These are phyloP conservation scores for Mythimna albipuncta DNA, from an alignment of 2,888 invertebrate genomes.

Conservation along the genomic window DNA sequence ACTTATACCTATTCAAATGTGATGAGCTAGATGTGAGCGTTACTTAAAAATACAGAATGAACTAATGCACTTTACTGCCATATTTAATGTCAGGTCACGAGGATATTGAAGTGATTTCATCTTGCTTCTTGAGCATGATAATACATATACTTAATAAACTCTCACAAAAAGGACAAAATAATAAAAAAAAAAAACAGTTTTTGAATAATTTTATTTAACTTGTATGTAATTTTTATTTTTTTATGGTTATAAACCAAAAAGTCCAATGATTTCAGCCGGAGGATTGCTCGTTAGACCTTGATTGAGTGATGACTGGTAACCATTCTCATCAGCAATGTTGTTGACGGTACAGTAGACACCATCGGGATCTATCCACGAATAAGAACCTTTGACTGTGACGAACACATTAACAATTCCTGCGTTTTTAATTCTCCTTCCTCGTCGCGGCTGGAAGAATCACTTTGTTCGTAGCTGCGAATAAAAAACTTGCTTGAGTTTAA, in stretches of 20 bases:
- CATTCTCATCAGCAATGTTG: constrained; percentile 90
- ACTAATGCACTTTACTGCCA: background rate
- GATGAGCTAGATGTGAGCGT: background rate
- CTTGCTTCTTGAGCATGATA: background rate
- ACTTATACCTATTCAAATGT: too few species aligned
- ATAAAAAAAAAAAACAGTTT: background rate
- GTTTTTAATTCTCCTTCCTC: constrained; percentile 89
- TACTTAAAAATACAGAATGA: too few species aligned
- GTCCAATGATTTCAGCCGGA: constrained; percentile 74
- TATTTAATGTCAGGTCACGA: background rate
- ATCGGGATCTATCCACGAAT: constrained; percentile 86
- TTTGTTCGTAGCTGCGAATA: constrained; percentile 84
- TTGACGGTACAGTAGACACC: constrained; percentile 85
- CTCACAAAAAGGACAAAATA: background rate
- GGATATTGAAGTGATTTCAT: background rate
- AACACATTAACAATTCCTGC: constrained; percentile 88
- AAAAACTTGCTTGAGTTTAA: background rate
- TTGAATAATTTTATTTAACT: too few species aligned
- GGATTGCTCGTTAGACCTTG: constrained; percentile 64
- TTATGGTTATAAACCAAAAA: constrained; percentile 69
- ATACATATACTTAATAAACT: too few species aligned
- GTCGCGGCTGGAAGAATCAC: constrained; percentile 86
- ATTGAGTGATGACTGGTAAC: constrained; percentile 83
- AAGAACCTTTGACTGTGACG: constrained; percentile 86
- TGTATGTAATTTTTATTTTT: too few species aligned